These are phyloP conservation scores for Apogon talboti DNA, from an alignment of 2,797 vertebrate species.

Conservation along the genomic window DNA sequence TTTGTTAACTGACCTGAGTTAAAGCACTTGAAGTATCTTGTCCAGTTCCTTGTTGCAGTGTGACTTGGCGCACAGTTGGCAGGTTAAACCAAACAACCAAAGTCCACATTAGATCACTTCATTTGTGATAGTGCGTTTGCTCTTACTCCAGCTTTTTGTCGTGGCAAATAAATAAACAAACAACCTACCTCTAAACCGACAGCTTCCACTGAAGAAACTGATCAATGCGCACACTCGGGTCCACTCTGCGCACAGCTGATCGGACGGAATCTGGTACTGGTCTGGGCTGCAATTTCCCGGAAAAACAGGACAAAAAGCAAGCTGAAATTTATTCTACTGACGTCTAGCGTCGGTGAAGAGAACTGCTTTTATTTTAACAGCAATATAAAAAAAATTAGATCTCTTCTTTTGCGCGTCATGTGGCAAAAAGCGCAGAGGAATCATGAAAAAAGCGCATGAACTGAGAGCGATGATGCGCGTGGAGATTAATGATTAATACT, in stretches of 20 bases:
- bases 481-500: slow-evolving; percentile 76
- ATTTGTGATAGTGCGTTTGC: slow-evolving; percentile 10
- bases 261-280: no score
- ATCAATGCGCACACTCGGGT: no score
- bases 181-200: slow-evolving; percentile 34
- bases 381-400: background rate
- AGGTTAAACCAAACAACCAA: slow-evolving; percentile 28
- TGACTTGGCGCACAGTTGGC: slow-evolving; percentile 2
- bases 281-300: slow-evolving; percentile 27
- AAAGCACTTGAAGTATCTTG: no score
- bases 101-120: slow-evolving; percentile 50
- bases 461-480: background rate
- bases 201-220: background rate
- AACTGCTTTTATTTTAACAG: slow-evolving; percentile 26
- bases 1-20: no score
- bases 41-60: no score
- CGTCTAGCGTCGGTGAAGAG: slow-evolving; percentile 60
- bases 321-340: slow-evolving; percentile 43
- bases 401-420: background rate
- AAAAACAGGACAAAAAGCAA: slow-evolving; percentile 21
- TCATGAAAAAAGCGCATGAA: no score
- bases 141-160: background rate
- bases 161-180: background rate
- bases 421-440: no score
- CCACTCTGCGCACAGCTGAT: no score